Percentiles rank a stretch among this genome's conserved stretches.
Conservation (phyloP, 2,888 invertebrate species). For the Orthosia gothica region DNA sequence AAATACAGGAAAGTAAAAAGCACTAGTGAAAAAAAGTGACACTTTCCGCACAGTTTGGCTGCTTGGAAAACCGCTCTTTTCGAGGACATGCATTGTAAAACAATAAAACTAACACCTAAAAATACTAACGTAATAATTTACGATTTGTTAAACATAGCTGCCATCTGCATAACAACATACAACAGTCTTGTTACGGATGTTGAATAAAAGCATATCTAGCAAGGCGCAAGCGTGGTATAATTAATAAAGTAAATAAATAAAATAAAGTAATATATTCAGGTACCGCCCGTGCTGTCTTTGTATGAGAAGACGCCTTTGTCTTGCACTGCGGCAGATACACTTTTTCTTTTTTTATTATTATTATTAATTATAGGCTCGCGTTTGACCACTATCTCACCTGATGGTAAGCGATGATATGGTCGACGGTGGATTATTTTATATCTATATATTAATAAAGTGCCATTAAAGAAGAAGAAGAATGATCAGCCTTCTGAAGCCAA, state of each 20-base stretch:
- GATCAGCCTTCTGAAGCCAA: neutral
- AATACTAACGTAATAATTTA: neutral
- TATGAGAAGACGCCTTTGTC: neutral
- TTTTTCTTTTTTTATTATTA: too few species aligned
- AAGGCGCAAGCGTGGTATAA: neutral
- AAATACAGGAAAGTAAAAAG: too few species aligned
- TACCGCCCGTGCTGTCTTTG: neutral
- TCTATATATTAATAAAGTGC: neutral
- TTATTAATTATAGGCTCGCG: too few species aligned
- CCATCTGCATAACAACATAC: neutral
- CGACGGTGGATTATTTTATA: too few species aligned
- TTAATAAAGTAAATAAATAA: neutral
- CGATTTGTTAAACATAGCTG: conserved; percentile 1
- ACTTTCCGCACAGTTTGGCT: too few species aligned
- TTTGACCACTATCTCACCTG: too few species aligned
- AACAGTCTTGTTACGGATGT: too few species aligned
- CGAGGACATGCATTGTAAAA: too few species aligned
- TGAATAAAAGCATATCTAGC: neutral
- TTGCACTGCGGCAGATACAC: neutral
- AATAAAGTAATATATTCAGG: too few species aligned
- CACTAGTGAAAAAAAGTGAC: too few species aligned
- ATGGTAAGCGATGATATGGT: too few species aligned
- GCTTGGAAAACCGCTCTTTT: too few species aligned
- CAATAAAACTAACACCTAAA: conserved; percentile 13
- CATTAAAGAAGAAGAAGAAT: conserved; percentile 2